A percentile compares a stretch with the other conserved stretches of the same genome.
Conservation (phyloP, 2,113 vertebrate species). For the Silurus meridionalis region DNA sequence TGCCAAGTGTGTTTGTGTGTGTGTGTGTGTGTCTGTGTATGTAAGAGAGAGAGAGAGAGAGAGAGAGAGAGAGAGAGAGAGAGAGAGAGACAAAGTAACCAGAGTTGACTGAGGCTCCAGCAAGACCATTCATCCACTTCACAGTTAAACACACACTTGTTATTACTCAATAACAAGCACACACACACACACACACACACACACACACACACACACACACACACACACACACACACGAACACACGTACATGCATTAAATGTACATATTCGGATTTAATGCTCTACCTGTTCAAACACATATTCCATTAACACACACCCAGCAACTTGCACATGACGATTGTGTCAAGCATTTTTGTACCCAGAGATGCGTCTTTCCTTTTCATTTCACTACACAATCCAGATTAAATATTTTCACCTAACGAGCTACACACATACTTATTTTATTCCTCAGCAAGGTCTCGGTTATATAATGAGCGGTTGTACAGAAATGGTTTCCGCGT, state of each 20-base stretch:
- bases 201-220: neutral
- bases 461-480: conserved; percentile 31
- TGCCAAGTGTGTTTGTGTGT: conserved; percentile 43
- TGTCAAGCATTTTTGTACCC: neutral
- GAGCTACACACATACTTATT: conserved; percentile 3
- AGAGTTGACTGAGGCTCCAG: conserved; percentile 36
- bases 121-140: conserved; percentile 32
- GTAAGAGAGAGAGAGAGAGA: too few relatives aligned
- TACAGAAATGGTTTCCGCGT: conserved; percentile 13
- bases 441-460: conserved; percentile 10
- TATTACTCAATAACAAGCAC: conserved; percentile 19
- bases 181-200: neutral
- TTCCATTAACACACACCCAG: neutral
- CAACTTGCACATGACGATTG: neutral
- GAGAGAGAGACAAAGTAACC: conserved; percentile 58
- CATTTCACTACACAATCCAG: neutral
- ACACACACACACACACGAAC: neutral
- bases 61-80: too few relatives aligned
- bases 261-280: neutral
- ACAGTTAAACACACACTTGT: neutral
- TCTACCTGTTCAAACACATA: neutral
- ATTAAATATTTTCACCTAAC: conserved; percentile 30
- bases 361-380: neutral
- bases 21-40: neutral
- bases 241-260: neutral